Percentiles rank a stretch among this genome's conserved stretches.
Conservation (phyloP, 2,113 vertebrate genomes). For the Urocitellus parryii region DNA sequence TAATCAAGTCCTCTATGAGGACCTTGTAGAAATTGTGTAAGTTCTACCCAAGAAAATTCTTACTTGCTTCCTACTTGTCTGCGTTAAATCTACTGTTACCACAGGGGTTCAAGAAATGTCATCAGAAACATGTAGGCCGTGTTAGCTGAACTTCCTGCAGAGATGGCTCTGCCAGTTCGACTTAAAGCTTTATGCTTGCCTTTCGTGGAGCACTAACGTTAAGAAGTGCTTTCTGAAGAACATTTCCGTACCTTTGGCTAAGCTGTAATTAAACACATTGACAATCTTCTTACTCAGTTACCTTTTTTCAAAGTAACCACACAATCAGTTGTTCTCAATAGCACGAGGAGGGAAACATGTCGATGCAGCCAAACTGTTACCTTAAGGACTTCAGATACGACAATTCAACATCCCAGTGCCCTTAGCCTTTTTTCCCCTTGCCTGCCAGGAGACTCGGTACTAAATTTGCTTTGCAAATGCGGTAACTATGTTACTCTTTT, state of each 20-base stretch:
- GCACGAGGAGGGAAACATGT: not conserved
- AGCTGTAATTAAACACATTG: not conserved
- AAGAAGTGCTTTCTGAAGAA: not conserved
- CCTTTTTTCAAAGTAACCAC: not conserved
- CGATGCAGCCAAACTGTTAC: not conserved
- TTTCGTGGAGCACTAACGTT: fast-evolving
- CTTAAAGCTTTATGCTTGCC: not conserved
- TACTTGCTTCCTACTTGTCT: not conserved
- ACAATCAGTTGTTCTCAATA: not conserved
- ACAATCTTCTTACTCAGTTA: not conserved
- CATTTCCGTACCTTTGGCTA: not conserved
- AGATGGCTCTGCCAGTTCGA: not conserved
- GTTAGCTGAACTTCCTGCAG: not conserved
- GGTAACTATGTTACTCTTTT: not conserved
- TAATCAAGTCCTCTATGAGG: not conserved
- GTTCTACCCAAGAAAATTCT: not conserved
- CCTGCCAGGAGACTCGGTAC: slow-evolving; percentile 58
- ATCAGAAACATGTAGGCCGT: not conserved
- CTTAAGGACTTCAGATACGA: not conserved
- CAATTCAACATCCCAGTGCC: not conserved
- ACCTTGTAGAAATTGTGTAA: not conserved
- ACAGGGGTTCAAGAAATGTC: not conserved
- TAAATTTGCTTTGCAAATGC: not conserved
- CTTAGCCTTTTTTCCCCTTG: slow-evolving; percentile 44
- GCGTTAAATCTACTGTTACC: not conserved